Evolutionary conservation across 1,140 invertebrate species (phyloP).

Genomic region (Drosophila arizonae): DNA sequence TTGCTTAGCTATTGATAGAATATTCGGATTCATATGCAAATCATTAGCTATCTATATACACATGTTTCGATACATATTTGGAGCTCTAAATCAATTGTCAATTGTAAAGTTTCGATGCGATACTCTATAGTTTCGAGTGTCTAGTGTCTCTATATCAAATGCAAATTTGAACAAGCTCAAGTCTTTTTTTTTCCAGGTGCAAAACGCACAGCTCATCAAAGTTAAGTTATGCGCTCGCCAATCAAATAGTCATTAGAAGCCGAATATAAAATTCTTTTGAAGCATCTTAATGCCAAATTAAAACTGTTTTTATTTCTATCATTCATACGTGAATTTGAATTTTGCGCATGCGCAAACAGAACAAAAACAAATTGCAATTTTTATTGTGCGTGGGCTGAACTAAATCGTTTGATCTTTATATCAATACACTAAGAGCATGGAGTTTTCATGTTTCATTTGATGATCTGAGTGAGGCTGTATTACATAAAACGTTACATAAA

Average conservation of each 20-base stretch:
- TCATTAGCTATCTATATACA: not conserved
- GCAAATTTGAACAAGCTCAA: constrained; percentile 3
- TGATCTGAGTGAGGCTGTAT: not conserved
- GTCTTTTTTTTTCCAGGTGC: constrained; percentile 35
- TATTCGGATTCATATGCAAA: constrained; percentile 38
- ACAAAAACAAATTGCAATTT: constrained; percentile 20
- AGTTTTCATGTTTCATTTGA: too few relatives aligned
- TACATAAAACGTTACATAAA: too few relatives aligned
- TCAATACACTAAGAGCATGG: not conserved
- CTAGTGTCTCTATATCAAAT: not conserved
- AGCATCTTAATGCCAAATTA: constrained; percentile 17
- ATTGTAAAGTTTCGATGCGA: not conserved
- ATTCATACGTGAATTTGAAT: constrained; percentile 4
- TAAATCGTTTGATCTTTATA: not conserved
- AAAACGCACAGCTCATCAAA: constrained; percentile 53
- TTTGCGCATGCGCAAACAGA: constrained; percentile 23
- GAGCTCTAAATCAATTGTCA: constrained; percentile 16
- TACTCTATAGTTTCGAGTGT: not conserved
- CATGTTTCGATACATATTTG: constrained; percentile 10
- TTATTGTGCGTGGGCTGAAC: constrained; percentile 16
- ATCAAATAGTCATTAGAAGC: constrained; percentile 24
- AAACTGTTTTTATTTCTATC: not conserved
- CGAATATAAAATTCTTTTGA: constrained; percentile 21
- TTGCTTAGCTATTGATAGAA: constrained; percentile 31
- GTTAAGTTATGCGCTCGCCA: constrained; percentile 38